Evolutionary conservation across 2,113 vertebrate genomes (phyloP).

Genomic region (Notarius quadriscutis): DNA sequence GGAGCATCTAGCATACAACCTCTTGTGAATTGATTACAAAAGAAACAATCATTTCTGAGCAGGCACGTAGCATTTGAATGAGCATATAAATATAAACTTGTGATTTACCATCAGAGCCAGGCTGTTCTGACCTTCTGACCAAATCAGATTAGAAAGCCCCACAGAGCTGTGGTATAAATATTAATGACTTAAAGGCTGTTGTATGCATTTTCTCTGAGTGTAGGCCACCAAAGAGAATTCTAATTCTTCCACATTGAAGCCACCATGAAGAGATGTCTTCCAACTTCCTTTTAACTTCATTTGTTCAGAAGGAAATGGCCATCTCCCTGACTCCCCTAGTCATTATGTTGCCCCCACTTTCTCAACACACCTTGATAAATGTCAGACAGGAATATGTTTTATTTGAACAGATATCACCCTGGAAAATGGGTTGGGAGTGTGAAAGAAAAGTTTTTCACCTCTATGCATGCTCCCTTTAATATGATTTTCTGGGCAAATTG

Average conservation of each 20-base stretch:
- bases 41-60: too few species aligned
- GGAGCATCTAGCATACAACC: too few species aligned
- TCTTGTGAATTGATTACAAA: too few species aligned
- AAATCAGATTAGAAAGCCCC: background rate
- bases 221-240: background rate
- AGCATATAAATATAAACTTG: background rate
- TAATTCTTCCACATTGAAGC: constrained; percentile 9
- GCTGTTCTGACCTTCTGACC: background rate
- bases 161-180: background rate
- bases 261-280: constrained; percentile 28
- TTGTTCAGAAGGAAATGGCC: constrained; percentile 73
- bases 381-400: constrained; percentile 91
- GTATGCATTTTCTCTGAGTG: background rate
- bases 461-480: constrained; percentile 84
- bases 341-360: constrained; percentile 84
- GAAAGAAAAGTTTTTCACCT: constrained; percentile 68
- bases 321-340: constrained; percentile 79
- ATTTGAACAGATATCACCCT: constrained; percentile 86
- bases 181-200: background rate
- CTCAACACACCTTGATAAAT: constrained; percentile 86
- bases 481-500: constrained; percentile 94
- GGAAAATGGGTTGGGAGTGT: constrained; percentile 73
- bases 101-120: background rate
- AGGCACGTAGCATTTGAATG: too few species aligned
- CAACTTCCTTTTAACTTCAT: constrained; percentile 73